A percentile compares a stretch with the other conserved stretches of the same genome.
Conservation (phyloP, 2,113 vertebrate species). For the Xiphophorus hellerii region DNA sequence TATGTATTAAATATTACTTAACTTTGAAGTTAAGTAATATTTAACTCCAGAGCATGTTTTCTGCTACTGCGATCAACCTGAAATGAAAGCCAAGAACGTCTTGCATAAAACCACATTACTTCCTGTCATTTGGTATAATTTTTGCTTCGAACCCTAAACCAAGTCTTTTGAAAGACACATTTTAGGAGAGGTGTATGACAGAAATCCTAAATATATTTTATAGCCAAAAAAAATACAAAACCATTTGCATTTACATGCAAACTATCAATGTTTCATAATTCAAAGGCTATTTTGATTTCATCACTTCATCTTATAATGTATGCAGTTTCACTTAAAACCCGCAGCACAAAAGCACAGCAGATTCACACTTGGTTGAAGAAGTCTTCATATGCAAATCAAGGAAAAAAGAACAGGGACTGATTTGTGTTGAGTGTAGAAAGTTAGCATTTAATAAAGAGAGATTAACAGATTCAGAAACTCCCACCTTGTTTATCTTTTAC, state of each 20-base stretch:
- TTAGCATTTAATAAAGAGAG: background rate
- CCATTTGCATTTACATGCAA: background rate
- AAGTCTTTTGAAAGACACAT: background rate
- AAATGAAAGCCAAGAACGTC: slow-evolving; percentile 21
- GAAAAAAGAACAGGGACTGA: background rate
- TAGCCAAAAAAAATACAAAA: background rate
- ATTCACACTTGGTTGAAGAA: slow-evolving; percentile 8
- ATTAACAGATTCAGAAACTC: background rate
- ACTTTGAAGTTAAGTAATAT: background rate
- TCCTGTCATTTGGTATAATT: slow-evolving; percentile 32
- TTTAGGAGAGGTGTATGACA: background rate
- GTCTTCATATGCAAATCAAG: background rate
- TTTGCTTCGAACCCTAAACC: slow-evolving; percentile 1
- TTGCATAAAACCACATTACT: slow-evolving; percentile 30
- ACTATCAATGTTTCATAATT: background rate
- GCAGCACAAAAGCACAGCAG: background rate
- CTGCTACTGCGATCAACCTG: slow-evolving; percentile 22
- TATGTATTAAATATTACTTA: background rate
- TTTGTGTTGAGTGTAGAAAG: background rate
- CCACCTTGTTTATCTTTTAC: background rate
- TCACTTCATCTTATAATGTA: slow-evolving; percentile 2
- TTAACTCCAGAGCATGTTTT: background rate
- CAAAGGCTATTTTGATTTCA: slow-evolving; percentile 1
- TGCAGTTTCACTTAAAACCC: slow-evolving; percentile 10
- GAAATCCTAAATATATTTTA: background rate